A percentile compares a stretch with the other conserved stretches of the same genome.
phyloP scores from a whole-genome alignment of 2,113 vertebrate genomes.

The Meleagris gallopavo region DNA sequence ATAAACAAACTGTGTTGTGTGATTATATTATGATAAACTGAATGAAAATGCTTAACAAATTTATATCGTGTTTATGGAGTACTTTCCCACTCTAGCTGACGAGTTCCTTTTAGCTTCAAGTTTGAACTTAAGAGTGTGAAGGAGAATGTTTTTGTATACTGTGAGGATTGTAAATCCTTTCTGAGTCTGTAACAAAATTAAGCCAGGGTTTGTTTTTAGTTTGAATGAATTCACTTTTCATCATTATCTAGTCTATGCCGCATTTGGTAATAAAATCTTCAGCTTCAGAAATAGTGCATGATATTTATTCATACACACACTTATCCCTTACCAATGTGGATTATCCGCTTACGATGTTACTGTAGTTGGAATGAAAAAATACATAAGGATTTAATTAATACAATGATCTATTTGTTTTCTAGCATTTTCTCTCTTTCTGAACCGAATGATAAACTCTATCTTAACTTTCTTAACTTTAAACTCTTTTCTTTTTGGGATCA shows the following conservation, averaged over 20 bases:
- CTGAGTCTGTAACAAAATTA: neutral
- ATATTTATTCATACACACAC: neutral
- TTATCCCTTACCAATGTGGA: neutral
- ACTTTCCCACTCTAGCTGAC: neutral
- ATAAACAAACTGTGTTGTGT: neutral
- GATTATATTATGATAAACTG: neutral
- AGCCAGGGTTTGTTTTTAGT: neutral
- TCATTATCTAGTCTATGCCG: neutral
- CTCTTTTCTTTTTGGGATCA: neutral
- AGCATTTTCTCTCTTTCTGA: neutral
- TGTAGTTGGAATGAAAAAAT: neutral
- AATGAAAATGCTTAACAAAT: neutral
- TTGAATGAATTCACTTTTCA: neutral
- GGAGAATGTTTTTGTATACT: neutral
- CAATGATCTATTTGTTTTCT: neutral
- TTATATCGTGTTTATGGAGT: neutral
- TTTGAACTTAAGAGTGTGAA: neutral
- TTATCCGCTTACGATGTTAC: neutral
- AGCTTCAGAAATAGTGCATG: neutral
- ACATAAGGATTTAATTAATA: neutral
- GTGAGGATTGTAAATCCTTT: neutral
- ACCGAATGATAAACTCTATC: neutral
- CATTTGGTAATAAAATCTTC: neutral
- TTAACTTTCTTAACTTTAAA: neutral
- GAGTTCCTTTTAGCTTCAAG: neutral